phyloP scores from a whole-genome alignment of 37 sponge, comb jelly and placozoan genomes.

The Beroe forskalii region DNA sequence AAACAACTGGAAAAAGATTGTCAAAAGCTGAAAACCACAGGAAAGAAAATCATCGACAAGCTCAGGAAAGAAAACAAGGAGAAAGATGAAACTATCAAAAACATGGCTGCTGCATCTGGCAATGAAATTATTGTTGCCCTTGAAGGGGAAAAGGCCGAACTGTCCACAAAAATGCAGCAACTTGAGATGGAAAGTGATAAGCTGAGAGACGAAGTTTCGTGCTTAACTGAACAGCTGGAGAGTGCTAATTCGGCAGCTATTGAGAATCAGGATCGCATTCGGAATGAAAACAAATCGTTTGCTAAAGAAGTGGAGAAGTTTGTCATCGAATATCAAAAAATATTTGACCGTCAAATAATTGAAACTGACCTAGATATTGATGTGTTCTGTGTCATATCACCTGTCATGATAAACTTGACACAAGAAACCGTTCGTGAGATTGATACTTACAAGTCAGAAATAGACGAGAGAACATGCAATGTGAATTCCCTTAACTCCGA shows the following conservation, averaged over 20 bases:
- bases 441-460: background rate
- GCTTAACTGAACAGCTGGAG: background rate
- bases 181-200: slow-evolving; percentile 22
- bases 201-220: background rate
- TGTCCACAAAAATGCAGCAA: background rate
- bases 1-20: background rate
- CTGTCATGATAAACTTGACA: background rate
- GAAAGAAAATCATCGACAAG: slow-evolving; percentile 51
- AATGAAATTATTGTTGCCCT: background rate
- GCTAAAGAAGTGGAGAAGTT: background rate
- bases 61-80: background rate
- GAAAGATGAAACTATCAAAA: background rate
- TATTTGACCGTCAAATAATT: background rate
- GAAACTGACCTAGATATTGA: slow-evolving; percentile 3
- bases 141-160: background rate
- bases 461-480: background rate
- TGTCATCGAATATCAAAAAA: background rate
- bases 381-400: background rate
- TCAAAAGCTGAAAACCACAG: slow-evolving; percentile 32
- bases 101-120: background rate
- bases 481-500: background rate
- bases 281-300: background rate
- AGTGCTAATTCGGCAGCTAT: background rate
- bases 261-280: background rate
- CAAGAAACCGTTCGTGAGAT: background rate